Percentiles rank a stretch among this genome's conserved stretches.
These are phyloP conservation scores for Parasteatoda tepidariorum DNA, from an alignment of 1,140 invertebrate species.

Conservation along the genomic window DNA sequence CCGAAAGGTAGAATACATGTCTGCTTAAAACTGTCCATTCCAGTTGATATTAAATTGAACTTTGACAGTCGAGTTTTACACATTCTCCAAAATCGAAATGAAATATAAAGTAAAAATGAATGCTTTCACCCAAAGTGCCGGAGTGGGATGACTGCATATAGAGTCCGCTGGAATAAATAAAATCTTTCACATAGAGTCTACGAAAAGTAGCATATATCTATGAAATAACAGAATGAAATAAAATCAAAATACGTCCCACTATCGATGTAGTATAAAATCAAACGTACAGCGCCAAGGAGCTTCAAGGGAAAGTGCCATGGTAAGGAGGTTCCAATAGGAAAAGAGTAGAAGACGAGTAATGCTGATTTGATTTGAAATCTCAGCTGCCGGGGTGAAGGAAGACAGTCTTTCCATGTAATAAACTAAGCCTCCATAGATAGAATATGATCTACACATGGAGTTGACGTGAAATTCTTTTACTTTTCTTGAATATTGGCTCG, in stretches of 20 bases:
- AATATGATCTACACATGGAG: slow-evolving; percentile 57
- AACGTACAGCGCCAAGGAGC: slow-evolving; percentile 24
- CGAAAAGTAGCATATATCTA: neutral
- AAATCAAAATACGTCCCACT: neutral
- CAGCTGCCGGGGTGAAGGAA: slow-evolving; percentile 41
- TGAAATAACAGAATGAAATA: neutral
- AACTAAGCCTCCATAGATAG: slow-evolving; percentile 53
- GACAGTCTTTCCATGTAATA: slow-evolving; percentile 56
- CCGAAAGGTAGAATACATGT: too few species aligned
- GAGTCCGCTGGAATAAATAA: neutral
- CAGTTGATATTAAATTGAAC: too few species aligned
- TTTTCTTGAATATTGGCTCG: slow-evolving; percentile 58
- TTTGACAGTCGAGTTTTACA: too few species aligned
- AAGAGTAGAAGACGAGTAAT: slow-evolving; percentile 26
- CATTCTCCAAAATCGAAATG: too few species aligned
- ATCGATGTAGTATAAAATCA: slow-evolving; percentile 55
- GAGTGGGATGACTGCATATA: neutral
- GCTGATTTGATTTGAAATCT: slow-evolving; percentile 61
- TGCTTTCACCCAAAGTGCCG: too few species aligned
- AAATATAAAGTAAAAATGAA: too few species aligned
- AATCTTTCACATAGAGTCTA: neutral
- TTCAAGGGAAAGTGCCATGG: slow-evolving; percentile 10
- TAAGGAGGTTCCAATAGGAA: slow-evolving; percentile 1
- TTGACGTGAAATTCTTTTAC: slow-evolving; percentile 25
- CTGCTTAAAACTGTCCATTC: too few species aligned